phyloP scores from a whole-genome alignment of 2,888 invertebrate species.

The Spialia ferax region DNA sequence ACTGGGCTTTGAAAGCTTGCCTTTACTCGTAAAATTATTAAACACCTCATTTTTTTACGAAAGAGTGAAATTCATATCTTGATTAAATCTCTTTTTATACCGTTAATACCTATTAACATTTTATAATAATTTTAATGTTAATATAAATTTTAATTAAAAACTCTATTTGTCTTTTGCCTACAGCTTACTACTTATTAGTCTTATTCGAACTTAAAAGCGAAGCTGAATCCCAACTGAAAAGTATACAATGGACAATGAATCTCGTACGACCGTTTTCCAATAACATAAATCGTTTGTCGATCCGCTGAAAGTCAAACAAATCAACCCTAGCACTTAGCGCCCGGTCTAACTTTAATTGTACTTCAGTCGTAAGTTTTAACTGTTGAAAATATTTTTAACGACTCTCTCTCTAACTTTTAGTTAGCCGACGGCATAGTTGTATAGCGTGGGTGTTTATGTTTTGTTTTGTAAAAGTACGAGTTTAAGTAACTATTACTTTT shows the following conservation, averaged over 20 bases:
- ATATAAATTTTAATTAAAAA: background rate
- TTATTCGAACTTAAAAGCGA: slow-evolving; percentile 19
- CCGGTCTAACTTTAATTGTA: slow-evolving; percentile 73
- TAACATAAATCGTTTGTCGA: slow-evolving; percentile 49
- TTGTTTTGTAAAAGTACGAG: background rate
- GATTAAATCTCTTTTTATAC: too few species aligned
- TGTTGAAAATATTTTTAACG: slow-evolving; percentile 31
- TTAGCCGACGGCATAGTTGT: background rate
- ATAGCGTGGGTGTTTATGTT: background rate
- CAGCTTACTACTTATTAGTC: background rate
- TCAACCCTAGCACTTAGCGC: slow-evolving; percentile 70
- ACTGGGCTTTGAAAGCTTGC: too few species aligned
- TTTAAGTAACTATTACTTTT: too few species aligned
- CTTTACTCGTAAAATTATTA: too few species aligned
- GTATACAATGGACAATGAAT: slow-evolving; percentile 37
- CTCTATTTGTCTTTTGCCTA: background rate
- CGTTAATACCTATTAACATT: too few species aligned
- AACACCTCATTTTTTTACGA: too few species aligned
- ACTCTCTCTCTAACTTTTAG: slow-evolving; percentile 10
- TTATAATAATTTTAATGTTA: too few species aligned
- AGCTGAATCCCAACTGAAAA: slow-evolving; percentile 28
- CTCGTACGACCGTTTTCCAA: slow-evolving; percentile 40
- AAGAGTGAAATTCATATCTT: too few species aligned
- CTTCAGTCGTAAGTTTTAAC: slow-evolving; percentile 37
- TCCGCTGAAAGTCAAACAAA: slow-evolving; percentile 74